These are phyloP conservation scores for Pao palembangensis DNA, from an alignment of 2,113 vertebrate species.

Conservation along the genomic window DNA sequence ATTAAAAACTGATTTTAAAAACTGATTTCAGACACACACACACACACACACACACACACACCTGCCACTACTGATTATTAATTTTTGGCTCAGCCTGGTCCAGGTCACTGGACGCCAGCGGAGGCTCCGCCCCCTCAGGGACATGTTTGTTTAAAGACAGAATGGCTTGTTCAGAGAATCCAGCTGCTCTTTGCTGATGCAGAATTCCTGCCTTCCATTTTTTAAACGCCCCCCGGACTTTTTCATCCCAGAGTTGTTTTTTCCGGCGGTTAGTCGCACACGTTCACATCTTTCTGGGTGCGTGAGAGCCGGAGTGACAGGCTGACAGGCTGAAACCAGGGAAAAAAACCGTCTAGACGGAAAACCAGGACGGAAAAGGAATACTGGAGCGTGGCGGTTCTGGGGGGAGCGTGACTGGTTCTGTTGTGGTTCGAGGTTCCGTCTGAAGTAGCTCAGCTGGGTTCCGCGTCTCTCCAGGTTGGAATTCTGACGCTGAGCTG, in stretches of 20 bases:
- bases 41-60: too few relatives aligned
- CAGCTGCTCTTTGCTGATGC: constrained; percentile 50
- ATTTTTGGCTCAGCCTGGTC: too few relatives aligned
- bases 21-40: too few relatives aligned
- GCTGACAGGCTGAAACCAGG: constrained; percentile 50
- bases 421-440: constrained; percentile 5
- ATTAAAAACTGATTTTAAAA: too few relatives aligned
- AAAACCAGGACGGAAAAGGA: constrained; percentile 24
- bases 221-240: constrained; percentile 55
- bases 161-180: constrained; percentile 41
- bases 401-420: constrained; percentile 46
- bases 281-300: constrained; percentile 64
- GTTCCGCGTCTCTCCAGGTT: too few relatives aligned
- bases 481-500: too few relatives aligned
- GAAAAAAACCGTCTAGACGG: constrained; percentile 14
- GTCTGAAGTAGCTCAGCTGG: too few relatives aligned
- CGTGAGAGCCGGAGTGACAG: constrained; percentile 49
- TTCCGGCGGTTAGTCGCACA: constrained; percentile 56
- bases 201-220: constrained; percentile 55
- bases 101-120: too few relatives aligned
- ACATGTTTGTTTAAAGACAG: constrained; percentile 40
- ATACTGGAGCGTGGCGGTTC: constrained; percentile 20
- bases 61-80: too few relatives aligned
- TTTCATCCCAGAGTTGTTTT: constrained; percentile 22
- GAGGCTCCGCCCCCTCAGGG: neutral